These are phyloP conservation scores for Ochlodes sylvanus DNA, from an alignment of 2,888 invertebrate species.

Conservation along the genomic window DNA sequence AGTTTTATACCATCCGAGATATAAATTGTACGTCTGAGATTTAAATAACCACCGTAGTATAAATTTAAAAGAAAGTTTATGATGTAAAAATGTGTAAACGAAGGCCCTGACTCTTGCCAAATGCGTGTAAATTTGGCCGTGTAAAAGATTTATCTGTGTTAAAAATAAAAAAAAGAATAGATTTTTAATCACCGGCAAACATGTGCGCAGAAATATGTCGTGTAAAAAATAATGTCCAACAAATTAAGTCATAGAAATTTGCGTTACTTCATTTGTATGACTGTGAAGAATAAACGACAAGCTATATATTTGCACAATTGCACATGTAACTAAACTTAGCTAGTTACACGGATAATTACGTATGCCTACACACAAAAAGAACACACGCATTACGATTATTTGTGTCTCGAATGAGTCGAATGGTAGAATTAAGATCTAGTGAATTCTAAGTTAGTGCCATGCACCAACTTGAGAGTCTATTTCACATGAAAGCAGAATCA, in stretches of 20 bases:
- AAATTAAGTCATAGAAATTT: constrained; percentile 41
- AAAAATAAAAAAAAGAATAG: constrained; percentile 16
- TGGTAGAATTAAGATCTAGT: too few relatives aligned
- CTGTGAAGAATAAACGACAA: background rate
- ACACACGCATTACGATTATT: too few relatives aligned
- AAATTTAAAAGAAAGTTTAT: constrained; percentile 9
- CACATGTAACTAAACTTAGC: too few relatives aligned
- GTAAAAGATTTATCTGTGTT: constrained; percentile 4
- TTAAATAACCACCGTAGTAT: background rate
- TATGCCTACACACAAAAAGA: too few relatives aligned
- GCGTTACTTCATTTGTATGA: constrained; percentile 32
- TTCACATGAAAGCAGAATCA: too few relatives aligned
- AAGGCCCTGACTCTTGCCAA: constrained; percentile 4
- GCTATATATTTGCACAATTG: background rate
- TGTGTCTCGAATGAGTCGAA: too few relatives aligned
- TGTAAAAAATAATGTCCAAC: constrained; percentile 27
- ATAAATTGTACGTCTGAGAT: background rate
- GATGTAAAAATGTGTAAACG: constrained; percentile 6
- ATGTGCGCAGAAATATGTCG: constrained; percentile 23
- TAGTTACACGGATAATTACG: too few relatives aligned
- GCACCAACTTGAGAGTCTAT: too few relatives aligned
- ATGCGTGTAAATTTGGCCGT: constrained; percentile 6
- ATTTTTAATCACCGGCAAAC: constrained; percentile 34
- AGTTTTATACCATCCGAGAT: too few relatives aligned
- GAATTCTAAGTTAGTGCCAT: too few relatives aligned